Conservation (phyloP, 2,113 vertebrate species). For the Eptesicus fuscus region DNA sequence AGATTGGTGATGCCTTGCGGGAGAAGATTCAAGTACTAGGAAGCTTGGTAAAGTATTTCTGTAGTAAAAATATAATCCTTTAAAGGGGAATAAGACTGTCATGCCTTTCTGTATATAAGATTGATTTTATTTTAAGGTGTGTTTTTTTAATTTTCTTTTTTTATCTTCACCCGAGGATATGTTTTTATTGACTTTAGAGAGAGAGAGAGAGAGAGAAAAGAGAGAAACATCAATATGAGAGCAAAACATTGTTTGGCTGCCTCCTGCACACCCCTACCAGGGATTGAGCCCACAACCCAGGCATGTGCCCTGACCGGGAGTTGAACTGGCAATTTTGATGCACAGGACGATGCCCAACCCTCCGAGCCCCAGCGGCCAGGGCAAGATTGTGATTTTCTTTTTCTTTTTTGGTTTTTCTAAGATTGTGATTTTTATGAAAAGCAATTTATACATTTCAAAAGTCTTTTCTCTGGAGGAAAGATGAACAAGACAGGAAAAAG, state of each 20-base stretch:
- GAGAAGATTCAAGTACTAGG: slow-evolving; percentile 94
- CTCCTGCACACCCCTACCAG: not conserved
- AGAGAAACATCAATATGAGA: not conserved
- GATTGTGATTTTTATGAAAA: not conserved
- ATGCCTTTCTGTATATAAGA: rapidly evolving
- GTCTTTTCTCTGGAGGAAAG: not conserved
- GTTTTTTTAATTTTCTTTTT: not conserved
- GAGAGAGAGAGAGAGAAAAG: not conserved
- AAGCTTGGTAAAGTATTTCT: slow-evolving; percentile 85
- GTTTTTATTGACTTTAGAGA: not conserved
- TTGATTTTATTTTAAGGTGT: not conserved
- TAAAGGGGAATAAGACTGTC: not conserved
- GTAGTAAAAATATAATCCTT: not conserved
- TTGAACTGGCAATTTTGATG: not conserved
- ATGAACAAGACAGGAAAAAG: not conserved
- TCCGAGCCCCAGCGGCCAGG: not conserved
- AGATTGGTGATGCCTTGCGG: slow-evolving; percentile 95
- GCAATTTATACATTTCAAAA: not conserved
- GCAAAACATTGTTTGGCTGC: not conserved
- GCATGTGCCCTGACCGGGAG: not conserved
- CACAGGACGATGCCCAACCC: not conserved
- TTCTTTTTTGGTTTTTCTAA: not conserved
- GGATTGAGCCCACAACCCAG: not conserved
- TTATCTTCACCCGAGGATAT: not conserved
- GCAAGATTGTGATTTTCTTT: not conserved